phyloP scores from a whole-genome alignment of 35 echinoderm and acorn worm genomes.

The Strongylocentrotus purpuratus region DNA sequence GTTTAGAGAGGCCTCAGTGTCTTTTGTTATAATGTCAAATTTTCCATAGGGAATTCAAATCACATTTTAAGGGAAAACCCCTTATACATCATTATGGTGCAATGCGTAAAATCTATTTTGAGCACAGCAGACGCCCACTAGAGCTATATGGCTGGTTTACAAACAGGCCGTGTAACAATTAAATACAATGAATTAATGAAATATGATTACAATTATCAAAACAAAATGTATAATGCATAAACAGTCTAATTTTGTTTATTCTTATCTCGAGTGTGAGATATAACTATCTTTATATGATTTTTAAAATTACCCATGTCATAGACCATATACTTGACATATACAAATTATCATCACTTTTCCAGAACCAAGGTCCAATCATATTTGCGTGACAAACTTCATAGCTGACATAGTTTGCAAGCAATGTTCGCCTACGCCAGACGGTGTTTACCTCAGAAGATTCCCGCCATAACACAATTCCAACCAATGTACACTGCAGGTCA shows the following conservation, averaged over 20 bases:
- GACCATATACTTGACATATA: too few relatives aligned
- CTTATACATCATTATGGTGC: neutral
- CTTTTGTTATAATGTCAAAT: neutral
- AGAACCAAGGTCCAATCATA: neutral
- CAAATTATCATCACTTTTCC: too few relatives aligned
- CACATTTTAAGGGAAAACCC: neutral
- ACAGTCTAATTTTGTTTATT: too few relatives aligned
- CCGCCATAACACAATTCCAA: slow-evolving; percentile 9
- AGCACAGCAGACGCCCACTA: neutral
- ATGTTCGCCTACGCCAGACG: neutral
- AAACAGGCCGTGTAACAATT: too few relatives aligned
- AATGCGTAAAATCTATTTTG: neutral
- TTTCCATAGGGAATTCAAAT: neutral
- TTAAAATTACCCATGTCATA: too few relatives aligned
- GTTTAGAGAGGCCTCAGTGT: neutral
- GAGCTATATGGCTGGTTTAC: too few relatives aligned
- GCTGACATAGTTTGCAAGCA: neutral
- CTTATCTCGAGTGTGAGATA: too few relatives aligned
- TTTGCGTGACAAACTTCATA: neutral
- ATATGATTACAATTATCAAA: too few relatives aligned
- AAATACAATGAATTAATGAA: too few relatives aligned
- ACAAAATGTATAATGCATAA: too few relatives aligned
- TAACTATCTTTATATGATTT: too few relatives aligned
- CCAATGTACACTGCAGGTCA: neutral
- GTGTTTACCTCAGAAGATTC: neutral